Conservation (phyloP, 23 tunicate species). For the Corella eumyota region DNA sequence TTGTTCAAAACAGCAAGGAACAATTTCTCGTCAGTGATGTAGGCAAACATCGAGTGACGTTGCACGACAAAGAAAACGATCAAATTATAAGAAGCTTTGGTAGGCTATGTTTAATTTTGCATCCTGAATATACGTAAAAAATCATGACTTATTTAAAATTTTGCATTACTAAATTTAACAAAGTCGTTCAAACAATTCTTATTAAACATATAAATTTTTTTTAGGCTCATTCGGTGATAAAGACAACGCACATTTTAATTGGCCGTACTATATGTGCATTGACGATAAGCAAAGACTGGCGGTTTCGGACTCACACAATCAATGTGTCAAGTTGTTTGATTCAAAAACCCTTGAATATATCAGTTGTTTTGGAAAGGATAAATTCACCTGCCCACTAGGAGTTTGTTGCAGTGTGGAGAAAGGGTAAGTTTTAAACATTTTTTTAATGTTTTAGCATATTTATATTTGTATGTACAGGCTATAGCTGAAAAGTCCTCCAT, state of each 20-base stretch:
- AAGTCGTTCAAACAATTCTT: too few species aligned
- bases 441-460: too few species aligned
- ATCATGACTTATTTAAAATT: too few species aligned
- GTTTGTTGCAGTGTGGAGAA: constrained; percentile 13
- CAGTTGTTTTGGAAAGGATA: constrained; percentile 25
- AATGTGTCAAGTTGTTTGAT: constrained; percentile 40
- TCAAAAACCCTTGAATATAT: constrained; percentile 24
- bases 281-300: constrained; percentile 31
- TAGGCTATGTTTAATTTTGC: too few species aligned
- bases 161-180: too few species aligned
- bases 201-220: too few species aligned
- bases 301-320: constrained; percentile 60
- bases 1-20: background rate
- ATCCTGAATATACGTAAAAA: too few species aligned
- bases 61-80: constrained; percentile 20
- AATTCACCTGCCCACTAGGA: constrained; percentile 31
- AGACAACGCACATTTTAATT: constrained; percentile 21
- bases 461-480: too few species aligned
- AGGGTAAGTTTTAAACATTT: constrained; percentile 35
- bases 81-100: too few species aligned
- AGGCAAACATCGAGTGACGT: constrained; percentile 32
- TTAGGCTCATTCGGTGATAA: too few species aligned
- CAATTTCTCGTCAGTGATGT: constrained; percentile 33
- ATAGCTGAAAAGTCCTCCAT: too few species aligned
- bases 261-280: constrained; percentile 47